Evolutionary conservation across 2,797 vertebrate species (phyloP).

Genomic region (Rhynchotus rufescens): DNA sequence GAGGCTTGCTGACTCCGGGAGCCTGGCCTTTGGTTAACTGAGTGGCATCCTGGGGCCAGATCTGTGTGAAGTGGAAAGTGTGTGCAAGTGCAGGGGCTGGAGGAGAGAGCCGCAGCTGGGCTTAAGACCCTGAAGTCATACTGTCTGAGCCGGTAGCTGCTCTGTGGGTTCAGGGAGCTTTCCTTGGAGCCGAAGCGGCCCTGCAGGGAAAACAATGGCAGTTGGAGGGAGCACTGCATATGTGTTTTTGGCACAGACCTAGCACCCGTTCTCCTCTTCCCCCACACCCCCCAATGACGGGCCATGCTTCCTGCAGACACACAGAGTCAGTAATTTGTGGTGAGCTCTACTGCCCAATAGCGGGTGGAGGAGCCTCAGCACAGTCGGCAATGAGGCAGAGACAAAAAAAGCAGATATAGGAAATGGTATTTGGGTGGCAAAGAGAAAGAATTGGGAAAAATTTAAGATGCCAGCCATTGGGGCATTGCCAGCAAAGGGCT

Average conservation of each 20-base stretch:
- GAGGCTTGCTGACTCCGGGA: not conserved
- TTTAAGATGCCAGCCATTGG: not conserved
- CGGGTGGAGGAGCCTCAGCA: not conserved
- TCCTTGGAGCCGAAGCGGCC: not conserved
- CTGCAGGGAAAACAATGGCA: not conserved
- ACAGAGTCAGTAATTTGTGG: conserved; percentile 16
- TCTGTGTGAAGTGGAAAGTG: not conserved
- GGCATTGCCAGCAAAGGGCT: not conserved
- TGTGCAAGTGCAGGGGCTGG: not conserved
- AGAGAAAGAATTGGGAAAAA: not conserved
- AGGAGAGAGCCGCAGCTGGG: not conserved
- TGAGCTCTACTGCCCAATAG: not conserved
- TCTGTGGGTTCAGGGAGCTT: conserved; percentile 7
- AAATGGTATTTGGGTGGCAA: not conserved
- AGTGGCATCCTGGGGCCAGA: not conserved
- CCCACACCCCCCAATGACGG: accelerated
- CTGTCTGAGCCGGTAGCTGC: not conserved
- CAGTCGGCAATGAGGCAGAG: not conserved
- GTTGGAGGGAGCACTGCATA: accelerated
- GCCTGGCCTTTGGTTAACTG: not conserved
- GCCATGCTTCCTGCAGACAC: not conserved
- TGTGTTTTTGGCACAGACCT: not conserved
- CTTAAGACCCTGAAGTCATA: not conserved
- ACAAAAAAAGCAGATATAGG: not conserved
- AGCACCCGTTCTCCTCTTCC: not conserved